Percentiles rank a stretch among this genome's conserved stretches.
phyloP scores from a whole-genome alignment of 2,888 invertebrate species.

The Clostera curtula region DNA sequence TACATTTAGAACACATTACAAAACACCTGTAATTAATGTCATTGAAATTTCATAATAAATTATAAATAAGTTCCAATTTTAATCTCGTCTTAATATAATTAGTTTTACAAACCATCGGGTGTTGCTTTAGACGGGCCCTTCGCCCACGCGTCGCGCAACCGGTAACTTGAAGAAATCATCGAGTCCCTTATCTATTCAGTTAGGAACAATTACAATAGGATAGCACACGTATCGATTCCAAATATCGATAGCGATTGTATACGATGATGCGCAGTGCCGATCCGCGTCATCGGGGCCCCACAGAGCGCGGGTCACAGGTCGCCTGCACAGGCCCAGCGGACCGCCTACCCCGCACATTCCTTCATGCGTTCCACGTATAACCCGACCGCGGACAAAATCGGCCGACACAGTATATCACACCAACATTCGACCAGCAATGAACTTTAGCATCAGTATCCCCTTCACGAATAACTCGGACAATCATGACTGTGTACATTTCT shows the following conservation, averaged over 20 bases:
- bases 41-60: too few species aligned
- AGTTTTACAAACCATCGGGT: too few species aligned
- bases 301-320: slow-evolving; percentile 59
- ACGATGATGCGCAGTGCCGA: slow-evolving; percentile 14
- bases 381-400: slow-evolving; percentile 9
- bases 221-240: slow-evolving; percentile 24
- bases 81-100: too few species aligned
- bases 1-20: too few species aligned
- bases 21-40: too few species aligned
- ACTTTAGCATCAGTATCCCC: slow-evolving; percentile 26
- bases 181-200: slow-evolving; percentile 1
- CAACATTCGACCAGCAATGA: slow-evolving; percentile 7
- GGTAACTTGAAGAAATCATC: slow-evolving; percentile 1
- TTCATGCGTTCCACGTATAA: slow-evolving; percentile 21
- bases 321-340: slow-evolving; percentile 43
- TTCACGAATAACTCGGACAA: slow-evolving; percentile 46
- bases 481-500: slow-evolving; percentile 63
- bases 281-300: slow-evolving; percentile 41
- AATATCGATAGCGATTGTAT: slow-evolving; percentile 17
- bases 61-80: too few species aligned
- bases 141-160: background rate
- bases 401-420: slow-evolving; percentile 11
- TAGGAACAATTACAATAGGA: slow-evolving; percentile 13
- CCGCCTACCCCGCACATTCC: slow-evolving; percentile 54
- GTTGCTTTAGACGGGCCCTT: too few species aligned